Base-by-base conservation (phyloP, 2,888 invertebrate genomes). In the Mimas tiliae region DNA sequence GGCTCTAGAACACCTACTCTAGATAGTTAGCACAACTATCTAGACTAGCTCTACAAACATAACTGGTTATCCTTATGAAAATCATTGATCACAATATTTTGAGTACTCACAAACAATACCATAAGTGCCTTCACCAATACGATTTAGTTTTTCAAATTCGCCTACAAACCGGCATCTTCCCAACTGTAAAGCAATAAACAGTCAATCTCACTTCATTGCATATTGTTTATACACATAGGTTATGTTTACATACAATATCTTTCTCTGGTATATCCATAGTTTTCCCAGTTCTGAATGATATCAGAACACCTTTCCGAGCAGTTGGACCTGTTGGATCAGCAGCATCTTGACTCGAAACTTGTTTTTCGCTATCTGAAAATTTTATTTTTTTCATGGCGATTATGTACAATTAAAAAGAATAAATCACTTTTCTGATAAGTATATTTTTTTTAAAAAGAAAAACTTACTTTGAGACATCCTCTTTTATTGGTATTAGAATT, bases 41-140 rank as follows among this genome's bases (percentile, higher is more conserved):
- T n/a, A n/a, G n/a, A n/a, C n/a, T n/a, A n/a, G n/a, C n/a, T n/a
- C n/a, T n/a, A n/a, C n/a, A n/a, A n/a, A n/a, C n/a, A n/a, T n/a
- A n/a, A n/a, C n/a, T n/a, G n/a, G n/a, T n/a, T n/a, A n/a, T n/a
- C n/a, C n/a, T n/a, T n/a, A n/a, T n/a, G n/a, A n/a, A n/a, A n/a
- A n/a, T n/a, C n/a, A n/a, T n/a, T n/a, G n/a, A 27, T 4, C 27
- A 27, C 4, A 27, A 27, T 33, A 6, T 12, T 6, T 34, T 27
- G 4, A 27, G 1, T 27, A 88, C 97, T 95, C 94, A 98, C 98
- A 99, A 53, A 99, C 99, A 79, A 99, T 98, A 50, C 99, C 99
- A 89, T 99, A 99, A 0, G 99, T 99, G 72, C 99, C 99, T 94
- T 99, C 99, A 0, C 99, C 99, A 76, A 99, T 98, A 72, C 98